Conservation (phyloP, 2,888 invertebrate genomes). For the Temnothorax unifasciatus region DNA sequence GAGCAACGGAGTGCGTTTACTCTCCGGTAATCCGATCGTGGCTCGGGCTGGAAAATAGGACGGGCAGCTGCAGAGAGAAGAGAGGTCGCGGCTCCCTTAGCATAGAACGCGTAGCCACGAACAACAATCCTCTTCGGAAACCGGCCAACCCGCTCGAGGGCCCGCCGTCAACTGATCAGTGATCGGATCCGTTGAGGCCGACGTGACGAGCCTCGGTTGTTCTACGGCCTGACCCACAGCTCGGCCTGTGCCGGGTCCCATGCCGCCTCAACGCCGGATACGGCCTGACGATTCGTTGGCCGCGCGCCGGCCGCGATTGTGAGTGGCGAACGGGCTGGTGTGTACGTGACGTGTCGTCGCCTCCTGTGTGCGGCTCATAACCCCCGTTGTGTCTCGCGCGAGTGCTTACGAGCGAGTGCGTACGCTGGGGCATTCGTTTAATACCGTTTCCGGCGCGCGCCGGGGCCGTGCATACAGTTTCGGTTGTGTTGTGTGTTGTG, state of each 20-base stretch:
- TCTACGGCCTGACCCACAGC: conserved; percentile 73
- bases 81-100: background rate
- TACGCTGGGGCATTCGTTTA: conserved; percentile 59
- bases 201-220: conserved; percentile 59
- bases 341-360: conserved; percentile 44
- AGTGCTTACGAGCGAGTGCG: conserved; percentile 51
- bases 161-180: conserved; percentile 54
- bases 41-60: conserved; percentile 65
- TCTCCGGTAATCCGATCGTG: conserved; percentile 64
- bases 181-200: conserved; percentile 51
- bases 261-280: conserved; percentile 42
- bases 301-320: conserved; percentile 53
- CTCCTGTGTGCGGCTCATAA: conserved; percentile 52
- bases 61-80: conserved; percentile 68
- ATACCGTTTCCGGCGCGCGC: conserved; percentile 73
- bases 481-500: conserved; percentile 57
- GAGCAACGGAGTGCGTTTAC: conserved; percentile 1
- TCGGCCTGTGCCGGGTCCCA: conserved; percentile 43
- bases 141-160: conserved; percentile 52
- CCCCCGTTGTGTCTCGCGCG: conserved; percentile 47
- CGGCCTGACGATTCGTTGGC: conserved; percentile 67
- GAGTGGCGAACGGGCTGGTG: conserved; percentile 39
- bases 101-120: conserved; percentile 23
- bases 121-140: conserved; percentile 25
- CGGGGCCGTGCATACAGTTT: conserved; percentile 55